Conservation (phyloP, 2,797 vertebrate species). For the Mus caroli region DNA sequence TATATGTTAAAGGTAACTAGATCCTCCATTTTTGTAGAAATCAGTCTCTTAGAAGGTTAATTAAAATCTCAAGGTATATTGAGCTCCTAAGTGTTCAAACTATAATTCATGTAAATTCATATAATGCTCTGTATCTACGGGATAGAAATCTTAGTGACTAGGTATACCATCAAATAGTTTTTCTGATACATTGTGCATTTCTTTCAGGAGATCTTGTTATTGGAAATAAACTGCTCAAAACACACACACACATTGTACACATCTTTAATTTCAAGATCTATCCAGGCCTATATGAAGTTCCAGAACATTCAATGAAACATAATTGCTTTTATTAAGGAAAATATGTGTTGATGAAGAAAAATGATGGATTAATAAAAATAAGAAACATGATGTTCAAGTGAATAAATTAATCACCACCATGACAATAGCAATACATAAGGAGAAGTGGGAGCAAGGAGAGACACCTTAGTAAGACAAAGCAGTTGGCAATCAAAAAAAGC, state of each 20-base stretch:
- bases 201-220: neutral
- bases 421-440: neutral
- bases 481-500: neutral
- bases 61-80: neutral
- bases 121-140: neutral
- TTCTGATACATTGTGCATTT: neutral
- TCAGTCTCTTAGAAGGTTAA: neutral
- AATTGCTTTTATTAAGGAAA: neutral
- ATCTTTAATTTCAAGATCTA: neutral
- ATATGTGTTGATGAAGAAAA: neutral
- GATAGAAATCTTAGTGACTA: neutral
- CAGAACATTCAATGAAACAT: neutral
- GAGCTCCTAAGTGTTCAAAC: neutral
- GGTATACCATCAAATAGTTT: neutral
- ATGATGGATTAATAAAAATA: neutral
- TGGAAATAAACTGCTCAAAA: neutral
- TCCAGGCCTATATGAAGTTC: neutral
- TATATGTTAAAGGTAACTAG: neutral
- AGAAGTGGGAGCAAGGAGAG: neutral
- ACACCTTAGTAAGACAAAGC: neutral
- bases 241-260: neutral
- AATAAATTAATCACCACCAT: neutral
- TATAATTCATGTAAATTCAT: constrained; percentile 12
- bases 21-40: neutral
- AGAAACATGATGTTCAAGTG: neutral